phyloP scores from a whole-genome alignment of 2,797 vertebrate species.

The Silurus aristotelis region DNA sequence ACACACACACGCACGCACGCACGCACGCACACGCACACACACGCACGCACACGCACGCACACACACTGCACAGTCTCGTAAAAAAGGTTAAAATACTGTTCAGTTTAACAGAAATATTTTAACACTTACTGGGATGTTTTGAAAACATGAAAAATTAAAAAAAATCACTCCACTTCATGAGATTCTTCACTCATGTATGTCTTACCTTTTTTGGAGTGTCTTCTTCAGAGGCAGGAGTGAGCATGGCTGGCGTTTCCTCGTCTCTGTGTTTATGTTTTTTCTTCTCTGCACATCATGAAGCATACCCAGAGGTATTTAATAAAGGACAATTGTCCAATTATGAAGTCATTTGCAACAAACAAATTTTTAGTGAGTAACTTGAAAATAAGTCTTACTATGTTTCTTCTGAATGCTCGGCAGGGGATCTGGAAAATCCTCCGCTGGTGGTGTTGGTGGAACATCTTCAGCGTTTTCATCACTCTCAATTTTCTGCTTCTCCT shows the following conservation, averaged over 20 bases:
- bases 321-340: background rate
- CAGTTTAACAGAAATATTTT: background rate
- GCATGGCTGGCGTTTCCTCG: conserved; percentile 26
- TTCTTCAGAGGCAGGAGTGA: conserved; percentile 30
- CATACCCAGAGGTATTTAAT: background rate
- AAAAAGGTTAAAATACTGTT: background rate
- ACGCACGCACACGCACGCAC: too few relatives aligned
- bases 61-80: background rate
- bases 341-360: background rate
- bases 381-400: conserved; percentile 66
- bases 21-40: background rate
- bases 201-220: conserved; percentile 65
- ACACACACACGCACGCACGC: background rate
- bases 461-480: conserved; percentile 30
- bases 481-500: conserved; percentile 39
- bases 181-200: background rate
- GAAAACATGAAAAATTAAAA: background rate
- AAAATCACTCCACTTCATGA: background rate
- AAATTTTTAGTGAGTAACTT: background rate
- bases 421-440: conserved; percentile 18
- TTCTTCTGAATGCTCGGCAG: conserved; percentile 43
- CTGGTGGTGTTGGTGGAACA: background rate
- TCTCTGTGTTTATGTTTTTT: conserved; percentile 52
- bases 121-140: background rate
- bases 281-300: conserved; percentile 48